Percentiles rank a stretch among this genome's conserved stretches.
These are phyloP conservation scores for Bradypodion pumilum DNA, from an alignment of 2,797 vertebrate genomes.

Conservation along the genomic window DNA sequence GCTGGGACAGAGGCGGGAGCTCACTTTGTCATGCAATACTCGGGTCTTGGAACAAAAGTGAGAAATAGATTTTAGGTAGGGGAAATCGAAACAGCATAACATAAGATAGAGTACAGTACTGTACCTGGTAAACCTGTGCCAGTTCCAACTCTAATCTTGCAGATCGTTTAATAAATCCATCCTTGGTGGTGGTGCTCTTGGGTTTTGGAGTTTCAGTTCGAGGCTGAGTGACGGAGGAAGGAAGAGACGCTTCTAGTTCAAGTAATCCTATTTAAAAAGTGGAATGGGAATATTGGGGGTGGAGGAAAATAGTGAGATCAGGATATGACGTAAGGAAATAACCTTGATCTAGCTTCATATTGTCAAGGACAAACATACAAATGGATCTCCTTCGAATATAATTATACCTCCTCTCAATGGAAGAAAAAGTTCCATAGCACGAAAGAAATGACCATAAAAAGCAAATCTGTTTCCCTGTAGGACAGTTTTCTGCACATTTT, in stretches of 20 bases:
- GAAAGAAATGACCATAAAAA: neutral
- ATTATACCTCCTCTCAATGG: neutral
- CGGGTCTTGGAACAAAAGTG: neutral
- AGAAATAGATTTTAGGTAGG: neutral
- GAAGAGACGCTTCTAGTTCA: slow-evolving; percentile 82
- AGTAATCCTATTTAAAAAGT: slow-evolving; percentile 77
- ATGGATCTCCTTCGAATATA: neutral
- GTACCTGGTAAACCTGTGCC: slow-evolving; percentile 84
- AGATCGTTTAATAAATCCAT: slow-evolving; percentile 70
- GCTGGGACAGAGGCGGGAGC: too few relatives aligned
- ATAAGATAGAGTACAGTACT: slow-evolving; percentile 21
- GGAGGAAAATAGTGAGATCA: slow-evolving; percentile 1
- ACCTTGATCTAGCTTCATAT: neutral
- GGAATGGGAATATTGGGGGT: slow-evolving; percentile 10
- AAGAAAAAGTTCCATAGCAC: neutral
- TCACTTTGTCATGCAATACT: too few relatives aligned
- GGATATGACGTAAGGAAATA: slow-evolving; percentile 9
- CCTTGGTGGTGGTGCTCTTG: slow-evolving; percentile 66
- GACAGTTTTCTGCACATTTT: neutral
- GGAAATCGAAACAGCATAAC: slow-evolving; percentile 1
- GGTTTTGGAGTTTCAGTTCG: slow-evolving; percentile 69
- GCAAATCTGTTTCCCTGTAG: neutral
- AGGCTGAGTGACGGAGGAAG: slow-evolving; percentile 72
- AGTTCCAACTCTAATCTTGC: slow-evolving; percentile 74
- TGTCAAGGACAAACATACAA: neutral